A percentile compares a stretch with the other conserved stretches of the same genome.
Evolutionary conservation across 1,140 invertebrate genomes (phyloP).

Genomic region (Atta colombica): DNA sequence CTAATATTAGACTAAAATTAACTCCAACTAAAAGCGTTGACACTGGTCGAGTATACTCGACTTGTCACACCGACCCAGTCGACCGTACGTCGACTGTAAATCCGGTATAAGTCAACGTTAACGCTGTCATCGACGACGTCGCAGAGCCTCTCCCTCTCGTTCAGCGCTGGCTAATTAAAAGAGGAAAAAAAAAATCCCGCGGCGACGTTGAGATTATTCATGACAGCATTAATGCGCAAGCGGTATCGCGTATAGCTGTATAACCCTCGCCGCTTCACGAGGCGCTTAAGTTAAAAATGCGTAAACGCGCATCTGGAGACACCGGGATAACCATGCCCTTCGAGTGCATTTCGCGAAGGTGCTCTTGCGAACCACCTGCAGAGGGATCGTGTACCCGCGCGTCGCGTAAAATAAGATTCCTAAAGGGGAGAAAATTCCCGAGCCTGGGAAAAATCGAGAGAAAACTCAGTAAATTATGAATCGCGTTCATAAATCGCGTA

Average conservation of each 20-base stretch:
- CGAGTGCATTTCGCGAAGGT: conserved; percentile 3
- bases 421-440: conserved; percentile 3
- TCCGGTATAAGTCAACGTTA: conserved; percentile 55
- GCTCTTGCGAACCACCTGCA: conserved; percentile 32
- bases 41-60: conserved; percentile 64
- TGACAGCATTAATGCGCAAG: conserved; percentile 31
- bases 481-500: not conserved
- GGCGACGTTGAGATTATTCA: conserved; percentile 34
- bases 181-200: conserved; percentile 41
- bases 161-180: conserved; percentile 47
- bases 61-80: conserved; percentile 58
- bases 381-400: not conserved
- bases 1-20: conserved; percentile 64
- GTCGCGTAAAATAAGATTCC: conserved; percentile 45
- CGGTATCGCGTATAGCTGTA: not conserved
- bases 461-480: not conserved
- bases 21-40: conserved; percentile 62
- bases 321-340: conserved; percentile 21
- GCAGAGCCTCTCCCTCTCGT: conserved; percentile 25
- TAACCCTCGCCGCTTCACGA: conserved; percentile 37
- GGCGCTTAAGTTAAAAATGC: conserved; percentile 31
- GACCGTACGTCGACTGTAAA: conserved; percentile 60
- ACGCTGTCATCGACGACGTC: conserved; percentile 43
- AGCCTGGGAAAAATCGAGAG: not conserved
- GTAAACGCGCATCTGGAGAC: conserved; percentile 46